Conservation (phyloP, 2,797 vertebrate species). For the Hemitrygon akajei region DNA sequence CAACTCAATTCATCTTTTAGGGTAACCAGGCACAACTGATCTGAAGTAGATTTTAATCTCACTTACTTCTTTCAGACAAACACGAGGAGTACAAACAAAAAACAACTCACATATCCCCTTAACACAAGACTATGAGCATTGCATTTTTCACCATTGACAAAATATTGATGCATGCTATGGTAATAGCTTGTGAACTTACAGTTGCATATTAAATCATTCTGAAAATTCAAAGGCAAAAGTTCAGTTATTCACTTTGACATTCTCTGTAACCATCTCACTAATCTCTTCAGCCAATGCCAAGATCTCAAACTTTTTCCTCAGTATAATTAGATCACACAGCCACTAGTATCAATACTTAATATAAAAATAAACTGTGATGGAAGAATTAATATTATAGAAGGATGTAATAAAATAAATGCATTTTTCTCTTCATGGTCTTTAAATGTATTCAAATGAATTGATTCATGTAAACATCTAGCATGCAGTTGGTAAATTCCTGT, state of each 20-base stretch:
- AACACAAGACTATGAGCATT: neutral
- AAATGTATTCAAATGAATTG: neutral
- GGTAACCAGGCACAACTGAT: neutral
- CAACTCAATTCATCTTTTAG: neutral
- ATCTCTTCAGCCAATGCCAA: too few relatives aligned
- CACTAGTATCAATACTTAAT: too few relatives aligned
- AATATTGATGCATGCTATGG: neutral
- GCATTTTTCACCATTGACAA: neutral
- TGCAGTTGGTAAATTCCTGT: slow-evolving; percentile 14
- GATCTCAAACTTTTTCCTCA: too few relatives aligned
- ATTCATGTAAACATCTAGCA: neutral
- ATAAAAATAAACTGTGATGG: neutral
- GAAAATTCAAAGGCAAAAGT: neutral
- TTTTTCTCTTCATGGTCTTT: slow-evolving; percentile 27
- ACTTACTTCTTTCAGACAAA: neutral
- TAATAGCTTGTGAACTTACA: neutral
- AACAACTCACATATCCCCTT: neutral
- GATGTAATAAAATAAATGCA: neutral
- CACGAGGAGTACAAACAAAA: neutral
- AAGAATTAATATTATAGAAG: neutral
- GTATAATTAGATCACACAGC: neutral
- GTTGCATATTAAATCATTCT: neutral
- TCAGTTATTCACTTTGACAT: neutral
- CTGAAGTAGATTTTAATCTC: neutral
- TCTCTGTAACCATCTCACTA: neutral